phyloP scores from a whole-genome alignment of 2,113 vertebrate genomes.

The Nycticryphes semicollaris region DNA sequence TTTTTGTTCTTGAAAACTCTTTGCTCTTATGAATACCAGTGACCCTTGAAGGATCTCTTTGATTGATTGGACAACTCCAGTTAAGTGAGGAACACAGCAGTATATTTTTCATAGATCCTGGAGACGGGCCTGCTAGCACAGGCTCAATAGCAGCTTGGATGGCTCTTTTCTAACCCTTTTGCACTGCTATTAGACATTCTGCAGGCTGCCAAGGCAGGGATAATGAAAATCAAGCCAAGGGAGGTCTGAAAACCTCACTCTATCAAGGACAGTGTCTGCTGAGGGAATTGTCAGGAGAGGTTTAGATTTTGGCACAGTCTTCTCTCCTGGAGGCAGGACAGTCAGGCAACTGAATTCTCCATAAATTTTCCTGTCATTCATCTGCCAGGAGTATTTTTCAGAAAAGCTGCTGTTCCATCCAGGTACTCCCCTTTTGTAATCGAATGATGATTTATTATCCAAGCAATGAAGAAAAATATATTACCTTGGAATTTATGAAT shows the following conservation, averaged over 20 bases:
- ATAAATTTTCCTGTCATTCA: conserved; percentile 56
- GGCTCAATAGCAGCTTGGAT: conserved; percentile 3
- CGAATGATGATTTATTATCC: conserved; percentile 46
- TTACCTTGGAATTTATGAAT: conserved; percentile 57
- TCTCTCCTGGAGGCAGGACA: conserved; percentile 39
- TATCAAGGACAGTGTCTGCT: conserved; percentile 30
- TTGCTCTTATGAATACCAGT: neutral
- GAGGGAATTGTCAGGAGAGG: conserved; percentile 17
- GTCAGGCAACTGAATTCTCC: conserved; percentile 26
- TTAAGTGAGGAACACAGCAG: neutral
- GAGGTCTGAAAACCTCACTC: conserved; percentile 33
- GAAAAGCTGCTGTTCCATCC: conserved; percentile 38
- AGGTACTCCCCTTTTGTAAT: conserved; percentile 37
- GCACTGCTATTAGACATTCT: conserved; percentile 4
- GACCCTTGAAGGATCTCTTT: conserved; percentile 56
- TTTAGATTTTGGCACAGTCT: conserved; percentile 31
- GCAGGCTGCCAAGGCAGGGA: conserved; percentile 1
- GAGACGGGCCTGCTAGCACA: neutral
- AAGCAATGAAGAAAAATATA: conserved; percentile 54
- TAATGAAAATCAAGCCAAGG: conserved; percentile 46
- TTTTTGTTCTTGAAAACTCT: conserved; percentile 15
- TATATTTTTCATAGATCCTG: conserved; percentile 27
- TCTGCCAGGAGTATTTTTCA: conserved; percentile 38
- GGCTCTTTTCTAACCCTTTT: conserved; percentile 13
- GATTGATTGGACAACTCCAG: conserved; percentile 17